These are phyloP conservation scores for Blennius ocellaris DNA, from an alignment of 2,113 vertebrate genomes.

Conservation along the genomic window DNA sequence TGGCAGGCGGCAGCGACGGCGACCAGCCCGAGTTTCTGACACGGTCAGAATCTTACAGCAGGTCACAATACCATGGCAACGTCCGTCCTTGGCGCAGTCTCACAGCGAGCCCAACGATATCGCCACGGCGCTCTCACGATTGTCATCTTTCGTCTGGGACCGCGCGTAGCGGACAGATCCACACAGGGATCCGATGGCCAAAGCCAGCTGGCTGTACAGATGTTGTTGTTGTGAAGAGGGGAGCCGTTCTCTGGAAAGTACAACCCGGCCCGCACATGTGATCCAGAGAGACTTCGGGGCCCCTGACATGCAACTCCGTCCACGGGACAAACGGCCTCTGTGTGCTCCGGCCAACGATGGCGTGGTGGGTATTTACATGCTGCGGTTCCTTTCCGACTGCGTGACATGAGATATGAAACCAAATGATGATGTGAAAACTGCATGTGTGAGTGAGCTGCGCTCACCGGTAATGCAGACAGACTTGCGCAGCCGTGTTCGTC, in stretches of 20 bases:
- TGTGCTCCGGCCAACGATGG: conserved; percentile 8
- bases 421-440: not conserved
- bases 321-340: conserved; percentile 27
- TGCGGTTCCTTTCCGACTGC: not conserved
- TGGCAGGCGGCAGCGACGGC: too few relatives aligned
- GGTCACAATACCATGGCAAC: too few relatives aligned
- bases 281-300: conserved; percentile 3
- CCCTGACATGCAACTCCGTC: conserved; percentile 15
- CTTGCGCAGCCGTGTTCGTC: not conserved
- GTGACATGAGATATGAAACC: conserved; percentile 3
- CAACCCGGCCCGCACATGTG: conserved; percentile 17
- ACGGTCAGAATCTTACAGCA: too few relatives aligned
- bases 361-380: conserved; percentile 27
- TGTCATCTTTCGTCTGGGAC: too few relatives aligned
- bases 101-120: too few relatives aligned
- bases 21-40: too few relatives aligned
- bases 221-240: conserved; percentile 41
- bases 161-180: not conserved
- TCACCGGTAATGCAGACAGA: not conserved
- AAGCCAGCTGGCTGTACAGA: conserved; percentile 47
- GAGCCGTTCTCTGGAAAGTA: conserved; percentile 15
- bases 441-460: conserved; percentile 3
- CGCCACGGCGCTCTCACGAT: too few relatives aligned
- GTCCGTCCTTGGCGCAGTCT: too few relatives aligned
- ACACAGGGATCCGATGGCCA: conserved; percentile 24